Conservation (phyloP, 2,113 vertebrate genomes). For the Arvicanthis niloticus region DNA sequence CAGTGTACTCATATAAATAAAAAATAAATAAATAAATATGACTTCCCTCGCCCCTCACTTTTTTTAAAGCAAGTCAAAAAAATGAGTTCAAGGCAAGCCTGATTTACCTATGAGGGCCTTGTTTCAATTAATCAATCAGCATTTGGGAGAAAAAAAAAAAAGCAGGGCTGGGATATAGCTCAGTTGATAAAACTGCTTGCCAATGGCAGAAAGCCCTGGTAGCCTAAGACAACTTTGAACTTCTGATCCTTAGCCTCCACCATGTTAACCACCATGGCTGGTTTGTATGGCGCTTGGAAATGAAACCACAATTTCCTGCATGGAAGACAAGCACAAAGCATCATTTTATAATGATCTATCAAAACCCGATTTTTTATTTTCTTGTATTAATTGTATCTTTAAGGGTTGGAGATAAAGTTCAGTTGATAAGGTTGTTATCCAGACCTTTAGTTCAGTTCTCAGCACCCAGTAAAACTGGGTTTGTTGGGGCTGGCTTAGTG, state of each 20-base stretch:
- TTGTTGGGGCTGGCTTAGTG: too few relatives aligned
- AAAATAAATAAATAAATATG: too few relatives aligned
- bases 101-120: neutral
- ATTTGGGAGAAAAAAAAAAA: neutral
- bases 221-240: neutral
- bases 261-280: neutral
- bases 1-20: too few relatives aligned
- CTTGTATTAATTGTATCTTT: slow-evolving; percentile 24
- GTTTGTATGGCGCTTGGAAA: neutral
- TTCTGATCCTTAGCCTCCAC: neutral
- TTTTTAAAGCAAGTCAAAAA: too few relatives aligned
- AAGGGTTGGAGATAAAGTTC: neutral
- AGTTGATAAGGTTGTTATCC: neutral
- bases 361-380: slow-evolving; percentile 37
- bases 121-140: neutral
- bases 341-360: slow-evolving; percentile 52
- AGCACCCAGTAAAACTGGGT: neutral
- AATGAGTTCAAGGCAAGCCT: neutral
- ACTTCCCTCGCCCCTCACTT: too few relatives aligned
- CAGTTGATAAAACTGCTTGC: neutral
- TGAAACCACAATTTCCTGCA: neutral
- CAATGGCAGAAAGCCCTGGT: neutral
- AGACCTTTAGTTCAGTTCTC: neutral
- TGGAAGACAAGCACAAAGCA: neutral
- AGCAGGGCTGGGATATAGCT: neutral